Percentiles rank a stretch among this genome's conserved stretches.
Conservation (phyloP, 2,113 vertebrate species). For the Herpetotheres cachinnans region DNA sequence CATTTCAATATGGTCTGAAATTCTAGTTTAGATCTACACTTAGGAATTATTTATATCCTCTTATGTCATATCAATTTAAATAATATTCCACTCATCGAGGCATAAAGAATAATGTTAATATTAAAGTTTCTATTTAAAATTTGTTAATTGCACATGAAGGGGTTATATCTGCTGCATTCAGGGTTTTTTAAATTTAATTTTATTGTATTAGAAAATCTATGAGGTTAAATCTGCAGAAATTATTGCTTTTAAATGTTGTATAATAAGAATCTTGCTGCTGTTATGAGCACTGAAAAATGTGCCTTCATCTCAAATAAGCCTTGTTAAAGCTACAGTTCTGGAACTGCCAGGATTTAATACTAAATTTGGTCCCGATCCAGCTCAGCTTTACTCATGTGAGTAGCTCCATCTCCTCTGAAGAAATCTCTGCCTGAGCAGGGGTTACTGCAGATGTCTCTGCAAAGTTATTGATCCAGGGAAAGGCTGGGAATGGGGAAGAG, state of each 20-base stretch:
- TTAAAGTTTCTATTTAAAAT: constrained; percentile 78
- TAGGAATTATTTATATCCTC: constrained; percentile 81
- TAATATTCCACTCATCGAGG: constrained; percentile 70
- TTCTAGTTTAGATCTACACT: constrained; percentile 76
- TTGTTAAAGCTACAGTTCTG: constrained; percentile 35
- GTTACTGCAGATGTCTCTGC: neutral
- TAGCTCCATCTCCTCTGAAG: neutral
- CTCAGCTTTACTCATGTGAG: neutral
- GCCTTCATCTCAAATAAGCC: constrained; percentile 54
- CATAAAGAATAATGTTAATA: constrained; percentile 79
- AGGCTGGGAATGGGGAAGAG: neutral
- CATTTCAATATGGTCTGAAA: constrained; percentile 73
- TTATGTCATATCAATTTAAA: constrained; percentile 81
- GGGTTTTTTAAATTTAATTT: constrained; percentile 73
- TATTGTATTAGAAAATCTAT: constrained; percentile 74
- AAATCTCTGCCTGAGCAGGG: neutral
- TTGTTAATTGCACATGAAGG: constrained; percentile 79
- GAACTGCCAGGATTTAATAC: neutral
- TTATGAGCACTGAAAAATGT: constrained; percentile 57
- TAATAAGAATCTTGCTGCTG: constrained; percentile 68
- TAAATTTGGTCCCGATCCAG: constrained; percentile 10
- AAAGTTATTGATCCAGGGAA: neutral
- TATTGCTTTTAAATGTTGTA: constrained; percentile 76
- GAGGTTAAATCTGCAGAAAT: constrained; percentile 72
- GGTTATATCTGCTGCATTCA: constrained; percentile 69